phyloP scores from a whole-genome alignment of 2,113 vertebrate species.

The Sula dactylatra region DNA sequence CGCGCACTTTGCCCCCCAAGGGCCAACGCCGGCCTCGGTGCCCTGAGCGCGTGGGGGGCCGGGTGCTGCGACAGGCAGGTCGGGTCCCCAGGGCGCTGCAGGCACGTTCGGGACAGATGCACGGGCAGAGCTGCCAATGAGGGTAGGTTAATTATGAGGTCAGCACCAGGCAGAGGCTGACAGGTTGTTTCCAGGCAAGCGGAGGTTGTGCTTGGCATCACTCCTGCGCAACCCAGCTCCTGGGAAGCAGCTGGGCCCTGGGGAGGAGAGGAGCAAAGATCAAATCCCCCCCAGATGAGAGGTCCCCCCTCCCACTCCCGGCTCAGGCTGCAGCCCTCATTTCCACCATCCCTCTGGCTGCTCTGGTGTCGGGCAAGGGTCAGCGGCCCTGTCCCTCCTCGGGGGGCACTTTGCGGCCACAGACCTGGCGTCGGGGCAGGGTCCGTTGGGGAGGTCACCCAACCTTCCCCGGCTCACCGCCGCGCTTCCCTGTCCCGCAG shows the following conservation, averaged over 20 bases:
- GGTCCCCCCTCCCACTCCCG: background rate
- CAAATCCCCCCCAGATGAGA: background rate
- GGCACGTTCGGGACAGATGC: constrained; percentile 68
- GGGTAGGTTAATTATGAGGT: constrained; percentile 68
- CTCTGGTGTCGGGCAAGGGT: rapidly evolving
- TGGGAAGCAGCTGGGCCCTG: background rate
- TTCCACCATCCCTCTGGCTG: background rate
- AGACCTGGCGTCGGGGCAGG: rapidly evolving
- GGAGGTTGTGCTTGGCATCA: background rate
- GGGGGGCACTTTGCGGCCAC: background rate
- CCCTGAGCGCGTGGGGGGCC: background rate
- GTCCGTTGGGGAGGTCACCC: rapidly evolving
- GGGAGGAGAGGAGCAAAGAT: background rate
- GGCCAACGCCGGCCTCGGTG: constrained; percentile 53
- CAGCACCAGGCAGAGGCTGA: constrained; percentile 74
- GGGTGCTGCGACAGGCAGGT: constrained; percentile 71
- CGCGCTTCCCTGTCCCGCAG: constrained; percentile 51
- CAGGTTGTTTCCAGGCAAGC: constrained; percentile 30
- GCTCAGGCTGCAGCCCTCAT: background rate
- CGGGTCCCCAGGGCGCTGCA: constrained; percentile 66
- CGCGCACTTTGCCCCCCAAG: background rate
- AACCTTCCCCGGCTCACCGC: background rate
- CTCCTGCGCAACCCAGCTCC: background rate
- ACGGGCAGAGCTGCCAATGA: constrained; percentile 69
- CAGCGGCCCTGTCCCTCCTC: rapidly evolving